phyloP scores from a whole-genome alignment of 2,888 invertebrate species.

The Ochlodes sylvanus region DNA sequence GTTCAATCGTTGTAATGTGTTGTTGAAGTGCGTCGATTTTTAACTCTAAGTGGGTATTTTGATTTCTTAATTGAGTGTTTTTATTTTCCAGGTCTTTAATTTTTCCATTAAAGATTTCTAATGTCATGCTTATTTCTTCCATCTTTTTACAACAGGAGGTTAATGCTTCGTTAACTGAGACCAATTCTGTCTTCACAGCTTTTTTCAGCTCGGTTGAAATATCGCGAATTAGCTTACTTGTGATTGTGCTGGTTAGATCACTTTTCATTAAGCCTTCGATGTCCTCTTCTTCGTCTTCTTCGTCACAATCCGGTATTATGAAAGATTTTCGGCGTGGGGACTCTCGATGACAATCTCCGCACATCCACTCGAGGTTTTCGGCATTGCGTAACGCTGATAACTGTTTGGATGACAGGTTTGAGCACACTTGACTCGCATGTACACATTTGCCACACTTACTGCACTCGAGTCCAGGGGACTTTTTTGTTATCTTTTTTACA shows the following conservation, averaged over 20 bases:
- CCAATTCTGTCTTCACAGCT: conserved; percentile 11
- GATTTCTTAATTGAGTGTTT: conserved; percentile 14
- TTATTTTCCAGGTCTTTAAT: conserved; percentile 28
- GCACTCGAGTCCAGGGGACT: too few species aligned
- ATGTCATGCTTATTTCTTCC: conserved; percentile 7
- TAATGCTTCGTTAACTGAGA: conserved; percentile 9
- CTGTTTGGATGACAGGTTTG: too few species aligned
- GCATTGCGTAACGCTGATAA: too few species aligned
- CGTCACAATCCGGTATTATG: too few species aligned
- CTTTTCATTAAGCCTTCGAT: too few species aligned
- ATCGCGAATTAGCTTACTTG: conserved; percentile 2
- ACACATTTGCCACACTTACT: too few species aligned
- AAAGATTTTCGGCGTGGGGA: too few species aligned
- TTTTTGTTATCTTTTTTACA: too few species aligned
- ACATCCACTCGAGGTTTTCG: too few species aligned
- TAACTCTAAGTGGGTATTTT: conserved; percentile 28
- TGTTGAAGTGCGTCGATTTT: conserved; percentile 26
- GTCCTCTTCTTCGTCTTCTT: too few species aligned
- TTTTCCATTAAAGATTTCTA: conserved; percentile 4
- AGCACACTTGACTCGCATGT: too few species aligned
- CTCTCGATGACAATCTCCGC: too few species aligned
- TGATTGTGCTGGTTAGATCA: not conserved
- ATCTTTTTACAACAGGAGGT: conserved; percentile 17
- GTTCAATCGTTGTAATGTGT: conserved; percentile 13
- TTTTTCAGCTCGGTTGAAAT: conserved; percentile 22